A percentile compares a stretch with the other conserved stretches of the same genome.
Conservation (phyloP, 2,113 vertebrate species). For the Hyla sarda region DNA sequence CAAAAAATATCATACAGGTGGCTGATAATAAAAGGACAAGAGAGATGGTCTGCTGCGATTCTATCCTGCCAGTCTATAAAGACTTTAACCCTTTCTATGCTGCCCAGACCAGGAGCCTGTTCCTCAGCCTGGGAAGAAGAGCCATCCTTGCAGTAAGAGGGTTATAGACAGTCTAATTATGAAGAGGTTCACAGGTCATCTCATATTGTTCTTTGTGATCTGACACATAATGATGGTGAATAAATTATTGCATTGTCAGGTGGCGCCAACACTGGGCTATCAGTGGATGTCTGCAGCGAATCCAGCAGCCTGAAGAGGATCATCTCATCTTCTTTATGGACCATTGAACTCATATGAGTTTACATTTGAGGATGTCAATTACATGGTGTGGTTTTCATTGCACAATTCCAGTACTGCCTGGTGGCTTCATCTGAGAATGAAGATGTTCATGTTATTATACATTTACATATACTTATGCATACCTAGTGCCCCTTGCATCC, state of each 20-base stretch:
- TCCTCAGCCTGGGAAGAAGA: neutral
- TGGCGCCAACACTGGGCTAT: neutral
- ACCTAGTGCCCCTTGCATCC: too few species aligned
- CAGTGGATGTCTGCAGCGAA: neutral
- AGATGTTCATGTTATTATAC: neutral
- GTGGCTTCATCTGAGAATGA: neutral
- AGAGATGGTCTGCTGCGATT: conserved; percentile 50
- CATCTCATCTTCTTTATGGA: conserved; percentile 41
- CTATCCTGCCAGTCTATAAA: conserved; percentile 11
- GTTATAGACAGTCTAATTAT: conserved; percentile 47
- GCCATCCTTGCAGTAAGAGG: neutral
- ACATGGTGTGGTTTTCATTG: conserved; percentile 16
- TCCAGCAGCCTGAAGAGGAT: conserved; percentile 13
- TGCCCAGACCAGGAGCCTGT: neutral
- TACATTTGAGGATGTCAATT: conserved; percentile 36
- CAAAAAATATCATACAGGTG: conserved; percentile 32
- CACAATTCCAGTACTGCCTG: neutral
- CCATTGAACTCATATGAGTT: conserved; percentile 39
- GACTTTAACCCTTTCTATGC: conserved; percentile 36
- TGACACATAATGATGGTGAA: conserved; percentile 56
- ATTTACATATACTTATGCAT: neutral
- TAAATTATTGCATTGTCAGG: conserved; percentile 46
- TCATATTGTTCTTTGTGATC: conserved; percentile 46
- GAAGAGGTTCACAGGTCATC: conserved; percentile 43
- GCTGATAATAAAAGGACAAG: conserved; percentile 58